Percentiles rank a stretch among this genome's conserved stretches.
These are phyloP conservation scores for Physeter macrocephalus DNA, from an alignment of 2,113 vertebrate genomes.

Conservation along the genomic window DNA sequence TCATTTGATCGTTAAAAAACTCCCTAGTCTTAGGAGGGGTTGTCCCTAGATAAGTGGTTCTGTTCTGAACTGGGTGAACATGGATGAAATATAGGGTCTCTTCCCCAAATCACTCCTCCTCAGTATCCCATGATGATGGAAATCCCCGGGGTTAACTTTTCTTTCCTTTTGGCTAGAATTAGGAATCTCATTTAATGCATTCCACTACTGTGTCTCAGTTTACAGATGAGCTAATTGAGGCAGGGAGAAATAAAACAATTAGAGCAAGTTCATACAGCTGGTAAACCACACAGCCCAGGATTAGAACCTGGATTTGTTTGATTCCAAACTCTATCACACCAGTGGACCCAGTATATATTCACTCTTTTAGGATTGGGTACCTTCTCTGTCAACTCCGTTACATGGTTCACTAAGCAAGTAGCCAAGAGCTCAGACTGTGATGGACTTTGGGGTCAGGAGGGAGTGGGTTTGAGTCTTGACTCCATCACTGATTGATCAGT, in stretches of 20 bases:
- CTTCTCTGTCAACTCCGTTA: background rate
- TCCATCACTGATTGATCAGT: background rate
- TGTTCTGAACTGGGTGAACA: background rate
- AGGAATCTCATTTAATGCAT: background rate
- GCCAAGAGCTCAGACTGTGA: background rate
- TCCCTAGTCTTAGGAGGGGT: slow-evolving; percentile 28
- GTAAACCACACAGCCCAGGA: background rate
- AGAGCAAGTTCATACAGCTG: background rate
- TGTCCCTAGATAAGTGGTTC: slow-evolving; percentile 19
- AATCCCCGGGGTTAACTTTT: slow-evolving; percentile 30
- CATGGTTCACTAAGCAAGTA: background rate
- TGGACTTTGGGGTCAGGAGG: background rate
- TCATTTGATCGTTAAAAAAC: slow-evolving; percentile 56
- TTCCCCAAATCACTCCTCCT: slow-evolving; percentile 25
- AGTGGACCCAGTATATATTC: background rate
- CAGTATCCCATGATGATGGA: slow-evolving; percentile 11
- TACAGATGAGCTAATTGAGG: background rate
- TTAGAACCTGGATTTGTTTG: background rate
- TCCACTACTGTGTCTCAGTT: background rate
- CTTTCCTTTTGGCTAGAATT: background rate
- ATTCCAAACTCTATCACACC: background rate
- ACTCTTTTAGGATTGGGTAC: background rate
- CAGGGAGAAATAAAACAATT: background rate
- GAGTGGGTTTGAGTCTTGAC: background rate
- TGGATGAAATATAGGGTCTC: background rate